Conservation (phyloP, 2,797 vertebrate species). For the Hoplostethus atlanticus region DNA sequence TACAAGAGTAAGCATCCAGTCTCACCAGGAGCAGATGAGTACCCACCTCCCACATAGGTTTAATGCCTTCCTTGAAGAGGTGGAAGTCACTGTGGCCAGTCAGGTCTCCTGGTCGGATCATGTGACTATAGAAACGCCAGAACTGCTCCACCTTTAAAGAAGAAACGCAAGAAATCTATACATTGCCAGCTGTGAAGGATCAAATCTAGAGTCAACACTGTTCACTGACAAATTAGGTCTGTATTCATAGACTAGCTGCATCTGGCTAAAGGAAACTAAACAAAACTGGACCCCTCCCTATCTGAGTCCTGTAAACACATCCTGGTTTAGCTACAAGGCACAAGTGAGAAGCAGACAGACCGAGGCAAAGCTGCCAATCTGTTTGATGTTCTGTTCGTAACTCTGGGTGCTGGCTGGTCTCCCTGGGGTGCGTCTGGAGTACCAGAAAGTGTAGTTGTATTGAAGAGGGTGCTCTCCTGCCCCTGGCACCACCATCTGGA, state of each 20-base stretch:
- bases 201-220: constrained; percentile 2
- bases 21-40: background rate
- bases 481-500: constrained; percentile 82
- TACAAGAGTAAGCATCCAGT: background rate
- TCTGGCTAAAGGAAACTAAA: background rate
- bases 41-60: constrained; percentile 91
- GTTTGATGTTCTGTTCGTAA: constrained; percentile 91
- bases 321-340: background rate
- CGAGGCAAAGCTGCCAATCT: constrained; percentile 89
- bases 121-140: constrained; percentile 92
- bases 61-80: constrained; percentile 90
- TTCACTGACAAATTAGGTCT: background rate
- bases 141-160: constrained; percentile 88
- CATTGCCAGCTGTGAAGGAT: background rate
- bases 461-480: constrained; percentile 89
- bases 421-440: constrained; percentile 89
- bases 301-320: constrained; percentile 6
- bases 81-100: constrained; percentile 92
- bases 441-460: constrained; percentile 91
- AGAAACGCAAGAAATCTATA: constrained; percentile 1
- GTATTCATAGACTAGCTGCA: background rate
- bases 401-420: constrained; percentile 89
- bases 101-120: constrained; percentile 89
- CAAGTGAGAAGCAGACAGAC: constrained; percentile 61
- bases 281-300: background rate